Base-by-base conservation (phyloP, 53 echinoderm and acorn worm genomes). In the Henricia sp. region DNA sequence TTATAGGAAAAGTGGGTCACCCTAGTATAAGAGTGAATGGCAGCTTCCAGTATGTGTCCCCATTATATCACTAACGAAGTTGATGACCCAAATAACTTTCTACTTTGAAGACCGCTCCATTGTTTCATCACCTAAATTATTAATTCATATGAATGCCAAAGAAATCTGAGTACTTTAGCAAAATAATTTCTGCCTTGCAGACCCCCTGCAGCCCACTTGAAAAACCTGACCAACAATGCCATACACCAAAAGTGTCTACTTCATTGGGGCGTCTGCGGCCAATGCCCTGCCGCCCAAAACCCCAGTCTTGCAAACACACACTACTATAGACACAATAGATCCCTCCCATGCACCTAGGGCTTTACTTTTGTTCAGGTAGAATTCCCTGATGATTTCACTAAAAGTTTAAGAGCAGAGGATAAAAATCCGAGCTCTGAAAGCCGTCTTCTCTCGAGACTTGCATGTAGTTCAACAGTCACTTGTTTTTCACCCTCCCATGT, bases 401-500 rank as follows among this genome's bases (percentile, higher is more conserved):
- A 26, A 46, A 43, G 41, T 48, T 48, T 34, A 50, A 43, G n/a
- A 64, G 34, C 34, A 6, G 8, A 6, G 2, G 70, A 70, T 0
- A 41, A 40, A 77, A 39, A 77, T 25, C 27, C 58, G 38, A 73
- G 73, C 52, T 54, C 8, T 59, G 19, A 42, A 41, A 56, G 58
- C 41, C 25, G 41, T 25, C 52, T 42, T 42, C 76, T 41, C 41
- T 0, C 35, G 76, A 59, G 55, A 55, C 34, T 46, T 3, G 33
- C 48, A 63, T 20, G 64, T 64, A 64, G 63, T 80, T 80, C 80
- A 80, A 64, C 80, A 80, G 80, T 80, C 80, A 80, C 80, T 80
- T 80, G 80, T 80, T 80, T 64, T 57, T 62, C 20, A 32, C 64
- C 48, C 63, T 63, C 62, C 43, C 33, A 25, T 19, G 64, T 63